These are phyloP conservation scores for Phytoseiulus persimilis DNA, from an alignment of 2,888 invertebrate species.

Conservation along the genomic window DNA sequence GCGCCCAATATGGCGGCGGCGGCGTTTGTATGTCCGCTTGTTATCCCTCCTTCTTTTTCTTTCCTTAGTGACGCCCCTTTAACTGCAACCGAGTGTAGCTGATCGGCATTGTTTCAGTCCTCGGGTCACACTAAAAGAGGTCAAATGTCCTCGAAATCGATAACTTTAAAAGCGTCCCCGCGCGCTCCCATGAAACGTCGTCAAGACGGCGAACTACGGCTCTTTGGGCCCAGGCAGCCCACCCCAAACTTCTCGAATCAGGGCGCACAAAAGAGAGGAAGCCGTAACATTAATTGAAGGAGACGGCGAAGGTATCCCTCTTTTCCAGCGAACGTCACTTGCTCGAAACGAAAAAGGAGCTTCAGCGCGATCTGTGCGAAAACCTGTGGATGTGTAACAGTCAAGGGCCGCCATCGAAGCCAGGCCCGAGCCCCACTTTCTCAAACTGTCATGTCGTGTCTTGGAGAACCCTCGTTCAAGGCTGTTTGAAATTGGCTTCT, in stretches of 20 bases:
- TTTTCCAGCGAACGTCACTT: background rate
- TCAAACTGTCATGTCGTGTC: background rate
- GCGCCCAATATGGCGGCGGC: background rate
- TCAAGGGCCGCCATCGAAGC: background rate
- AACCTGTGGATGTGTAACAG: background rate
- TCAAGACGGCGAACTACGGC: background rate
- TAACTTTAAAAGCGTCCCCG: constrained; percentile 8
- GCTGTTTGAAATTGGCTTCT: background rate
- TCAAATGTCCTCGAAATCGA: constrained; percentile 18
- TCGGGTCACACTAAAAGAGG: constrained; percentile 7
- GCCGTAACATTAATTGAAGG: background rate
- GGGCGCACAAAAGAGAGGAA: background rate
- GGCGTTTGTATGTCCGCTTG: background rate
- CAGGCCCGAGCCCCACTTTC: background rate
- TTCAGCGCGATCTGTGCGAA: background rate
- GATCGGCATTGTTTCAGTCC: background rate
- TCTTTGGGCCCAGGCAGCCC: background rate
- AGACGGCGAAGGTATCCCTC: background rate
- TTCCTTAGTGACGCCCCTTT: background rate
- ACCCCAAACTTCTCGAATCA: background rate
- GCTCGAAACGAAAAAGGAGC: background rate
- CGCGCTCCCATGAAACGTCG: background rate
- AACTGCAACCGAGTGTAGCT: background rate
- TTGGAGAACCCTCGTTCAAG: background rate
- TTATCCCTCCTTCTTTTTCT: background rate